Percentiles rank a stretch among this genome's conserved stretches.
Conservation (phyloP, 2,797 vertebrate genomes). For the Alauda arvensis region DNA sequence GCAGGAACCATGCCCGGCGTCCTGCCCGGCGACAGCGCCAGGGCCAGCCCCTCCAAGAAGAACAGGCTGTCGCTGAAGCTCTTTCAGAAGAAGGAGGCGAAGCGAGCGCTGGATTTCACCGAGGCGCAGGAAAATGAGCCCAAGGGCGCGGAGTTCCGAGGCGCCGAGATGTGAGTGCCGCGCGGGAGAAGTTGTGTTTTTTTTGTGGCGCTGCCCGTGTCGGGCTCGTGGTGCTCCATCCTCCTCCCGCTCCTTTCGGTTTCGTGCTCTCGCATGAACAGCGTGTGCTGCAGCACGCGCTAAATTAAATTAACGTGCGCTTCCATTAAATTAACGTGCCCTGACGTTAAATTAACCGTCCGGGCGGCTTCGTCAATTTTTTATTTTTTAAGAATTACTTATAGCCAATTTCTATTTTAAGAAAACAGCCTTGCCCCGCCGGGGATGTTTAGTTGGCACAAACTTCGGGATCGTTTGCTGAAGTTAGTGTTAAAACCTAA, state of each 20-base stretch:
- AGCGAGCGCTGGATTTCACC: conserved; percentile 89
- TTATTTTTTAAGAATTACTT: no score
- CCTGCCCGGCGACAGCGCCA: conserved; percentile 75
- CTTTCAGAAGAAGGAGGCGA: conserved; percentile 94
- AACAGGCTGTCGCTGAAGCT: conserved; percentile 91
- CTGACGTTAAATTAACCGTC: neutral
- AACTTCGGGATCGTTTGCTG: neutral
- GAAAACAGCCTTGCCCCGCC: accelerated
- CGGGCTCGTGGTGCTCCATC: neutral
- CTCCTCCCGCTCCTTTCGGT: neutral
- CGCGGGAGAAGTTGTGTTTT: neutral
- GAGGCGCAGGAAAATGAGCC: conserved; percentile 81
- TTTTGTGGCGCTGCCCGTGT: neutral
- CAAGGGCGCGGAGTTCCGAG: conserved; percentile 68
- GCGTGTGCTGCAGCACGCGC: neutral
- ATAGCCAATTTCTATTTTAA: accelerated
- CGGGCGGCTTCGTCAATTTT: accelerated
- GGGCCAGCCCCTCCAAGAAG: conserved; percentile 85
- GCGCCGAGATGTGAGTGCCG: conserved; percentile 69
- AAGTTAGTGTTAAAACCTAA: neutral
- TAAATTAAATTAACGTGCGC: neutral
- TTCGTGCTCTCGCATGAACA: neutral
- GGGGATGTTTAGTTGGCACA: accelerated
- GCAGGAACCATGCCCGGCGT: conserved; percentile 80
- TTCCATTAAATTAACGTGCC: accelerated